Evolutionary conservation across 2,113 vertebrate genomes (phyloP).

Genomic region (Ifrita kowaldi): DNA sequence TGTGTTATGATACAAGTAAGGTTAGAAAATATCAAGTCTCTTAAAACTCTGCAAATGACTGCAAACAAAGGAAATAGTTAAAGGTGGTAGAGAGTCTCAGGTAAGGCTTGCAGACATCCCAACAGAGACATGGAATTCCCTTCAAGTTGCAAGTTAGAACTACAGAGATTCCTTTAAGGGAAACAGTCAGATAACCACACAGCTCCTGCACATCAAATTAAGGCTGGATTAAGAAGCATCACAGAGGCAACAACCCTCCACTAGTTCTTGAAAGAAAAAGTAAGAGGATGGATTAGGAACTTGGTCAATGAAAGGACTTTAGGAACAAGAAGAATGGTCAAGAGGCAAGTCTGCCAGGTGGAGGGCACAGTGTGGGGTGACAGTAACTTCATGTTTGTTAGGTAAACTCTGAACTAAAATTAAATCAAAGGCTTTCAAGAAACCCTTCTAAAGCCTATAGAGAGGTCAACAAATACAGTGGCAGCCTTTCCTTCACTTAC

Average conservation of each 20-base stretch:
- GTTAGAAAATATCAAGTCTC: background rate
- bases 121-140: background rate
- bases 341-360: background rate
- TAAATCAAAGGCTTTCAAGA: background rate
- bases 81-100: background rate
- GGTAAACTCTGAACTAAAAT: background rate
- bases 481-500: constrained; percentile 77
- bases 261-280: background rate
- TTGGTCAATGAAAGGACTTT: background rate
- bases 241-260: background rate
- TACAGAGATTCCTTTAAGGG: background rate
- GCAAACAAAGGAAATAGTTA: background rate
- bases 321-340: background rate
- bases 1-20: constrained; percentile 2
- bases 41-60: background rate
- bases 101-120: background rate
- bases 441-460: background rate
- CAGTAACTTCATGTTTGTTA: constrained; percentile 33
- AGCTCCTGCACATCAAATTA: background rate
- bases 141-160: background rate
- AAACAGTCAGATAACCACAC: background rate
- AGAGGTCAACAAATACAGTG: background rate
- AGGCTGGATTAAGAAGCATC: background rate
- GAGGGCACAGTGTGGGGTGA: background rate
- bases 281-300: background rate